Evolutionary conservation across 2,888 invertebrate species (phyloP), one percentile per base, ranked within the genome.

Genomic region (Melinopterus prodromus): DNA sequence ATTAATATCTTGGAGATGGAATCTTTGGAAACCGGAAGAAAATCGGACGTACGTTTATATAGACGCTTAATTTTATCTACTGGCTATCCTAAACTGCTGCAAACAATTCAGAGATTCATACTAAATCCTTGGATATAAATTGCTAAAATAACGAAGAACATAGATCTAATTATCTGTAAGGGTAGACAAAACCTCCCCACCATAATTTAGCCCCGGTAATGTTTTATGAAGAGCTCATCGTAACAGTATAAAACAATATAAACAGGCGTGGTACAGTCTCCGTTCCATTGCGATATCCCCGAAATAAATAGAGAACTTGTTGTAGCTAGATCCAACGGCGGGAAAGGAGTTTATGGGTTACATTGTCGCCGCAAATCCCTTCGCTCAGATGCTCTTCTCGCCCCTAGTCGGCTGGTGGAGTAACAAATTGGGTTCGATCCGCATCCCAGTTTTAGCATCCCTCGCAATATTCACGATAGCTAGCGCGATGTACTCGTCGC

Each of bases 401-500:
- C 97, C 97, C 2, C 88, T 96, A 83, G 92, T 96, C 83, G 97
- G 97, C 71, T 94, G 94, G 93, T 96, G 96, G 96, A 94, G 95
- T 77, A 96, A 96, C 88, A 93, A 92, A 86, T 89, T 94, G 36
- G 93, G 93, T 77, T 92, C 93, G 0, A 94, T 95, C 83, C 92
- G 96, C 80, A 87, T 93, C 79, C 96, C 96, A 0, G 89, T 96
- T 77, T 90, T 96, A 75, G 87, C 92, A 81, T 94, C 96, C 26
- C 90, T 97, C 83, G 90, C 91, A 36, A 88, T 96, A 70, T 96
- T 96, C 89, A 93, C 94, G 79, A 78, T 93, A 26, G 93, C 96
- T 70, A 96, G 95, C 86, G 92, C 90, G 16, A 89, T 94, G 77
- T 97, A 97, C 88, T 95, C 96, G 36, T 91, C 93, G 69, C 90